phyloP scores from a whole-genome alignment of 2,888 invertebrate species.

The Cancer borealis region DNA sequence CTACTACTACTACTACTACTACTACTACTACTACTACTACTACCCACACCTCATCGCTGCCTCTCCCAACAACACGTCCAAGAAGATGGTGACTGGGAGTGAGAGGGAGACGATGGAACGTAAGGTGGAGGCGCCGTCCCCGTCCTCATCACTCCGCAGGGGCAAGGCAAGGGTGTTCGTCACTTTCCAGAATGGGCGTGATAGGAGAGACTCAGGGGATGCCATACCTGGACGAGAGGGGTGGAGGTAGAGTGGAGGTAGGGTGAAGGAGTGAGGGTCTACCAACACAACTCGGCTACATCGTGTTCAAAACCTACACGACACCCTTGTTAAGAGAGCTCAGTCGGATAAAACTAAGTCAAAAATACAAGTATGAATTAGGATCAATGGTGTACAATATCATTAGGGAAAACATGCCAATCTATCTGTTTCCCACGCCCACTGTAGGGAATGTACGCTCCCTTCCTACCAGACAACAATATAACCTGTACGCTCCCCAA shows the following conservation, averaged over 20 bases:
- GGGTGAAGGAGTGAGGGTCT: not conserved
- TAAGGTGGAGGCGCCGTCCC: constrained; percentile 58
- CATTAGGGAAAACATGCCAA: too few relatives aligned
- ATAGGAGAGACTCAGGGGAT: constrained; percentile 50
- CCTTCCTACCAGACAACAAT: too few relatives aligned
- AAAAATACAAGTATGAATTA: too few relatives aligned
- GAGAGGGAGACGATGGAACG: constrained; percentile 67
- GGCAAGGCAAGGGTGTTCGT: constrained; percentile 68
- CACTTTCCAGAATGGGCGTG: constrained; percentile 70
- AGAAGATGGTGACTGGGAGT: constrained; percentile 72
- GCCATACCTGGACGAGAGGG: not conserved
- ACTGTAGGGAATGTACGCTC: too few relatives aligned
- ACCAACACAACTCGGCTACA: too few relatives aligned
- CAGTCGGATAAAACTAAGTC: too few relatives aligned
- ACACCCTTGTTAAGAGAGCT: too few relatives aligned
- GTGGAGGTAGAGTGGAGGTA: not conserved
- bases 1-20: constrained; percentile 45
- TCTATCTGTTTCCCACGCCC: too few relatives aligned
- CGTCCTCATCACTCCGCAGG: constrained; percentile 66
- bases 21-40: constrained; percentile 3
- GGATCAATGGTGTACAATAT: too few relatives aligned
- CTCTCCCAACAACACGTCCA: constrained; percentile 75
- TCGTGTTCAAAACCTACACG: too few relatives aligned
- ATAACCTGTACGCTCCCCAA: too few relatives aligned
- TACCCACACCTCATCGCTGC: not conserved